phyloP scores from a whole-genome alignment of 92 coral and sea anemone species.

The Palythoa caribaeorum region DNA sequence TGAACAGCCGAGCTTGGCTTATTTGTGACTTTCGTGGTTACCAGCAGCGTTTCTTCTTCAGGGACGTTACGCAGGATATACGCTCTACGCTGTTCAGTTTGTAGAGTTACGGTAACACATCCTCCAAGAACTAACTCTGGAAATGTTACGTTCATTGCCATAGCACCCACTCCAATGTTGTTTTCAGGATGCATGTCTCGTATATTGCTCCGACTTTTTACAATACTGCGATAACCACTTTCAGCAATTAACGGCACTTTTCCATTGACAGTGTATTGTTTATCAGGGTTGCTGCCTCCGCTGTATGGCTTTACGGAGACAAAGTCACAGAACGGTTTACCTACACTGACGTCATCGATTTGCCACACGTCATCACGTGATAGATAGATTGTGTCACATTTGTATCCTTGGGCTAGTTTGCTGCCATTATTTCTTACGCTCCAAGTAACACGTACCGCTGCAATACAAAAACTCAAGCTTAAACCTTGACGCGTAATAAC shows the following conservation, averaged over 20 bases:
- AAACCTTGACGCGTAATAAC: not conserved
- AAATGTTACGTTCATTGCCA: slow-evolving; percentile 63
- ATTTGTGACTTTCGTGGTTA: slow-evolving; percentile 47
- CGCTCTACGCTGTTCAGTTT: slow-evolving; percentile 46
- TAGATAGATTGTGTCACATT: slow-evolving; percentile 80
- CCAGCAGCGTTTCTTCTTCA: slow-evolving; percentile 65
- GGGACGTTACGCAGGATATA: slow-evolving; percentile 68
- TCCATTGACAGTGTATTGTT: slow-evolving; percentile 39
- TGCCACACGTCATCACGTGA: slow-evolving; percentile 82
- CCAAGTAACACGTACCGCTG: slow-evolving; percentile 71
- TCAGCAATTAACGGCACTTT: slow-evolving; percentile 61
- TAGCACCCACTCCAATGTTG: slow-evolving; percentile 74
- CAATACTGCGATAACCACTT: slow-evolving; percentile 74
- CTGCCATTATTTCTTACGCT: slow-evolving; percentile 81
- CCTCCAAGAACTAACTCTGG: slow-evolving; percentile 68
- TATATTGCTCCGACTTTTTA: slow-evolving; percentile 83
- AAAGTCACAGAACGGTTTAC: slow-evolving; percentile 60
- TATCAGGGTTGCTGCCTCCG: slow-evolving; percentile 60
- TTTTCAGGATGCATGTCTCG: slow-evolving; percentile 69
- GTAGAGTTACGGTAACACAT: slow-evolving; percentile 51
- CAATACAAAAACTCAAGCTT: not conserved
- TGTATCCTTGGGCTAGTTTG: slow-evolving; percentile 70
- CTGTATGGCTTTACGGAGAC: slow-evolving; percentile 67
- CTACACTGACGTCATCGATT: slow-evolving; percentile 73
- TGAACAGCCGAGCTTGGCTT: slow-evolving; percentile 61